Percentiles rank a stretch among this genome's conserved stretches.
Evolutionary conservation across 1,140 invertebrate species (phyloP).

Genomic region (Plodia interpunctella): DNA sequence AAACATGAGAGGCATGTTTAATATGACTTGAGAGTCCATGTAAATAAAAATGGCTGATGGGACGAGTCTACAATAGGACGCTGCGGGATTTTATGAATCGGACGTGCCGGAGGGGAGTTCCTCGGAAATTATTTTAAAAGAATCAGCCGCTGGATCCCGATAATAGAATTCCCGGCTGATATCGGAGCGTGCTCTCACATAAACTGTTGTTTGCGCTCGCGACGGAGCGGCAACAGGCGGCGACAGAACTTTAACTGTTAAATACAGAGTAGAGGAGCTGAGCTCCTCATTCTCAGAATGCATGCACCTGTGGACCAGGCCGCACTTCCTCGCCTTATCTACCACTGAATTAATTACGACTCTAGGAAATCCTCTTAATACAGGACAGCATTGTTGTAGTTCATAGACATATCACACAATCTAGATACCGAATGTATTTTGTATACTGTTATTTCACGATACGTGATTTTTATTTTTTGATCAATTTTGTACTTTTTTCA

Average conservation of each 20-base stretch:
- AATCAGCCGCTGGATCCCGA: constrained; percentile 13
- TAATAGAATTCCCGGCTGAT: constrained; percentile 25
- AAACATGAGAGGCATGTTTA: constrained; percentile 40
- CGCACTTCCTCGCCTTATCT: constrained; percentile 1
- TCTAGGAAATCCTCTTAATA: not conserved
- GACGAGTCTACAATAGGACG: no score
- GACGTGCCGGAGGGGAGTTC: constrained; percentile 1
- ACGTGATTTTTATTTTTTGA: no score
- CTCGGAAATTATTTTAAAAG: constrained; percentile 5
- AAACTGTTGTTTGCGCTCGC: constrained; percentile 34
- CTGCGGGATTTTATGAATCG: constrained; percentile 8
- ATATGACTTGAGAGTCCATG: constrained; percentile 27
- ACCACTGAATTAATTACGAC: not conserved
- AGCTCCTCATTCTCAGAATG: no score
- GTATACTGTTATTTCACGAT: no score
- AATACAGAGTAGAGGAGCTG: constrained; percentile 15
- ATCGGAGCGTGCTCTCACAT: constrained; percentile 44
- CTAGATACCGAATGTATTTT: no score
- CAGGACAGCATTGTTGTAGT: not conserved
- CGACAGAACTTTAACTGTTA: constrained; percentile 13
- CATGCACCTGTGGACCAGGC: constrained; percentile 11
- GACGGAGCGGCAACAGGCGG: not conserved
- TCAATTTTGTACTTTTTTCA: no score
- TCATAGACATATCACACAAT: no score
- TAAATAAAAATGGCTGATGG: not conserved